phyloP scores from a whole-genome alignment of 1,140 invertebrate genomes.

The Drosophila sp. region DNA sequence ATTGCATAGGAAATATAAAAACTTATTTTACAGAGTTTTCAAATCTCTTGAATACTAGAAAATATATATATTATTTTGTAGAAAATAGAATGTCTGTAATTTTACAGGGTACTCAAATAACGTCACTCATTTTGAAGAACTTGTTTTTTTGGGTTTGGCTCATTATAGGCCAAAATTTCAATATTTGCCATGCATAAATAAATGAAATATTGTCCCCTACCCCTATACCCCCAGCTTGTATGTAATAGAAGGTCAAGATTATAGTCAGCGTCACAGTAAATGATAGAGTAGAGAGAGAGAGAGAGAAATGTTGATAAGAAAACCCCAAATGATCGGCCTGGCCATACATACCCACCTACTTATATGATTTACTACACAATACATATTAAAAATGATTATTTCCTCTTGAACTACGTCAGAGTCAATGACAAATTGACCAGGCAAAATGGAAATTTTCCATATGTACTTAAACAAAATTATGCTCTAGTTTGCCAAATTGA shows the following conservation, averaged over 20 bases:
- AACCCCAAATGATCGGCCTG: not conserved
- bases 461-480: not conserved
- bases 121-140: too few relatives aligned
- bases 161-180: slow-evolving; percentile 1
- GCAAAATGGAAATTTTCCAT: slow-evolving; percentile 1
- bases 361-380: slow-evolving; percentile 5
- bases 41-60: too few relatives aligned
- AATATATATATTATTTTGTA: too few relatives aligned
- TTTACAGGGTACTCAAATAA: too few relatives aligned
- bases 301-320: slow-evolving; percentile 8
- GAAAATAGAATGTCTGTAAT: too few relatives aligned
- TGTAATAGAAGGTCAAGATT: slow-evolving; percentile 13
- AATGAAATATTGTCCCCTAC: too few relatives aligned
- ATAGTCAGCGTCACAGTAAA: not conserved
- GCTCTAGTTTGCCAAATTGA: too few relatives aligned
- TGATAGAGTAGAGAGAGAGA: not conserved
- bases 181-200: not conserved
- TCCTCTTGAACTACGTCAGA: slow-evolving; percentile 1
- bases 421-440: not conserved
- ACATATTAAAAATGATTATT: slow-evolving; percentile 1
- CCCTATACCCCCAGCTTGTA: too few relatives aligned
- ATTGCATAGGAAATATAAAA: too few relatives aligned
- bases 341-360: not conserved
- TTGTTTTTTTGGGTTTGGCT: not conserved
- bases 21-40: too few relatives aligned